phyloP scores from a whole-genome alignment of 2,797 vertebrate species.

The Sebastes wilsoni region DNA sequence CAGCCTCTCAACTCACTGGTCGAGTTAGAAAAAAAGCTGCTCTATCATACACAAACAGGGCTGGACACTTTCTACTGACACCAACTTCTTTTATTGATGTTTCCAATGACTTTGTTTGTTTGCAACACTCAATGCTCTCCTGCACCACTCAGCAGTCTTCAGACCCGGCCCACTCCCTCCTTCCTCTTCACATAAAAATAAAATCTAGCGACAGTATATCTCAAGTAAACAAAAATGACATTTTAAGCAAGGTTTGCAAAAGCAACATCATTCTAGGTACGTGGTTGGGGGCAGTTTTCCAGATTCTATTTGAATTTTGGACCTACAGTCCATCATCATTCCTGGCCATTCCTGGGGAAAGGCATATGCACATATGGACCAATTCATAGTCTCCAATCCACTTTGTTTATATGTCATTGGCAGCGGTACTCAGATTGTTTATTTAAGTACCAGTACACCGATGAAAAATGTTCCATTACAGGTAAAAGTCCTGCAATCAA shows the following conservation, averaged over 20 bases:
- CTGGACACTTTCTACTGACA: slow-evolving; percentile 34
- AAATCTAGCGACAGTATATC: neutral
- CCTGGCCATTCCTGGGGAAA: neutral
- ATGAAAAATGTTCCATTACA: neutral
- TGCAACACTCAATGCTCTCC: slow-evolving; percentile 28
- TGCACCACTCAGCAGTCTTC: slow-evolving; percentile 33
- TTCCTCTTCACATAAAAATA: neutral
- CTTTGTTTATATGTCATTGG: neutral
- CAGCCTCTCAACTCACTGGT: slow-evolving; percentile 51
- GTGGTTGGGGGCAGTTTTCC: neutral
- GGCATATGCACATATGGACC: neutral
- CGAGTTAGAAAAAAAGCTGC: slow-evolving; percentile 41
- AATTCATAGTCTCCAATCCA: neutral
- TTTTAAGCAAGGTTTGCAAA: neutral
- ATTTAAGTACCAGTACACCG: neutral
- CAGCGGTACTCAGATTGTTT: neutral
- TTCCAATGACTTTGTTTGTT: slow-evolving; percentile 43
- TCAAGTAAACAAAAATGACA: neutral
- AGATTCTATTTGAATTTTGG: neutral
- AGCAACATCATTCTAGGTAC: neutral
- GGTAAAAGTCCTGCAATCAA: neutral
- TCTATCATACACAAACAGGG: slow-evolving; percentile 26
- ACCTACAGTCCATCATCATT: neutral
- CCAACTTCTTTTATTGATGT: slow-evolving; percentile 53
- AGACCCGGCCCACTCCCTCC: neutral